Base-by-base conservation (phyloP, 1,140 invertebrate genomes). In the Aleiodes sp. region DNA sequence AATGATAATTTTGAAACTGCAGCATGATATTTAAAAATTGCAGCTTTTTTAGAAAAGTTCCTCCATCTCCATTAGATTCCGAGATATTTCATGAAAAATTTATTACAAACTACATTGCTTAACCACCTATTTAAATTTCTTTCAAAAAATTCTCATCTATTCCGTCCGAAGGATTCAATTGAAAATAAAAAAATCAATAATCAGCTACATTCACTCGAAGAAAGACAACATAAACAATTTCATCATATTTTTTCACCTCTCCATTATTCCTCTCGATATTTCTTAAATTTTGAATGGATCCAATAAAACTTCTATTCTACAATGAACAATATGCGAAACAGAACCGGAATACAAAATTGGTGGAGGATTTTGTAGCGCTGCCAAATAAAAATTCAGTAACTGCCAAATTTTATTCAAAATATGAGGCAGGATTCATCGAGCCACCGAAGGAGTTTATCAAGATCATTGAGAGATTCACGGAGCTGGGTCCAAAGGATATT, bases 381-480 rank as follows among this genome's bases (percentile, higher is more conserved):
- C 35, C 67, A 4, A 68, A 61, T 28, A 67, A 68, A 24, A 75
- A 78, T 67, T 37, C 75, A 4, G 56, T 83, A 4, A 80, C 82
- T 3, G 72, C 73, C 7, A 84, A 84, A 57, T 83, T 84, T 64
- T 84, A 85, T 35, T 78, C 82, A 6, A 77, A 69, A 72, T 82
- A 83, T 16, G 82, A 84, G 4, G 71, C 41, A 21, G 46, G 31
- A 0, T 2, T 52, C 0, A 62, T 66, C 3, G 66, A 81, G 4
- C 43, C 72, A 31, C 76, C 73, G 4, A 39, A 66, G 26, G 76
- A 82, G 31, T 82, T 76, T 56, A 28, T 84, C 6, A 59, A 80
- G 33, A 63, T 84, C 4, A 76, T 85, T 4, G 72, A 76, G 39
- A 77, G 70, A 60, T 64, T 59, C 0, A 57, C 31, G 37, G 56